Evolutionary conservation across 2,113 vertebrate species (phyloP).

Genomic region (Muntiacus muntjak): DNA sequence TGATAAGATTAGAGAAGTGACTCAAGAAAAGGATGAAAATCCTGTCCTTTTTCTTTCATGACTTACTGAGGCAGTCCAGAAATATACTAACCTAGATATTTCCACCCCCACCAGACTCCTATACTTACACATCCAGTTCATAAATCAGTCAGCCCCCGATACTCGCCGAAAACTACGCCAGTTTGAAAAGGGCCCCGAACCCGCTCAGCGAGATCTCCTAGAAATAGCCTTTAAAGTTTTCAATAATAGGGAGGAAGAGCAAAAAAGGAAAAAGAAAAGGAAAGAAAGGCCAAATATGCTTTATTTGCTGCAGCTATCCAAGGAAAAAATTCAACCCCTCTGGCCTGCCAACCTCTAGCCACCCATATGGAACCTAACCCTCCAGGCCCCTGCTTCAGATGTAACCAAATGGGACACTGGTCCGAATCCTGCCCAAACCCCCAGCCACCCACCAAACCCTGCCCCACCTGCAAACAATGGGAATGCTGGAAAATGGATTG

Average conservation of each 20-base stretch:
- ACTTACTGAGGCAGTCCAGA: not conserved
- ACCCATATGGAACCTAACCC: not conserved
- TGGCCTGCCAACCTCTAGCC: fast-evolving
- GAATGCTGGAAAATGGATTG: not conserved
- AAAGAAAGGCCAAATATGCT: not conserved
- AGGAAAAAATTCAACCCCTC: not conserved
- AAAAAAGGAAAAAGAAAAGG: not conserved
- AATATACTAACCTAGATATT: not conserved
- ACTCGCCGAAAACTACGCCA: not conserved
- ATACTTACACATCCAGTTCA: not conserved
- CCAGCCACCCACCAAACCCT: not conserved
- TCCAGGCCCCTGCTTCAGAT: not conserved
- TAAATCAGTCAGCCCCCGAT: not conserved
- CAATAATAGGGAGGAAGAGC: not conserved
- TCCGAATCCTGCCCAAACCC: not conserved
- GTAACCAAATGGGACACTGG: not conserved
- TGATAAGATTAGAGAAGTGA: not conserved
- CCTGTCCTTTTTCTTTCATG: not conserved
- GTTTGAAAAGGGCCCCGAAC: not conserved
- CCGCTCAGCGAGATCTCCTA: not conserved
- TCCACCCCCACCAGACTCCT: not conserved
- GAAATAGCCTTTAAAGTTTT: not conserved
- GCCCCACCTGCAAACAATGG: not conserved
- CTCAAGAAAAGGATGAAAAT: not conserved
- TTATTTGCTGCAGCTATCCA: not conserved